Base-by-base conservation (phyloP, 2,797 vertebrate genomes). In the Philypnodon macrostomus region DNA sequence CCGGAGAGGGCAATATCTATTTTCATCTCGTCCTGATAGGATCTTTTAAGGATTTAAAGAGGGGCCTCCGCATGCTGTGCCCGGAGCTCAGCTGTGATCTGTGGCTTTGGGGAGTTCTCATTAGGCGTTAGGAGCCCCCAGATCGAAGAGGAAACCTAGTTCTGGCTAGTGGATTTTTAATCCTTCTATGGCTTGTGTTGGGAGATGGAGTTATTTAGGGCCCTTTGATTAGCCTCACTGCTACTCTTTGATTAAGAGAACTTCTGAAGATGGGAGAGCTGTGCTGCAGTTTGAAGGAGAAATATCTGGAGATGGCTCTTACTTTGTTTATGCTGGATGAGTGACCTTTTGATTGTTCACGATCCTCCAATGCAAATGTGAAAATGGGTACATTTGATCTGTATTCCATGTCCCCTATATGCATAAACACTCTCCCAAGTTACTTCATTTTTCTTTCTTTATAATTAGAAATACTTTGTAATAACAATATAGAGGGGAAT, bases 161-260 rank as follows among this genome's bases (percentile, higher is more conserved):
- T 92, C 90, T 93, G 90, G 89, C 87, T 94, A 94, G 93, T 94
- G 93, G 94, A 96, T 97, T 96, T 98, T 96, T 98, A 98, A 98
- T 98, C 96, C 94, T 94, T 92, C 78, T 76, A 92, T 89, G 92
- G 92, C 86, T 85, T 89, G 87, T 94, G 93, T 93, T 93, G 87
- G 91, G 90, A 93, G 90, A 93, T 92, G 80, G 89, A 95, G 93
- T 95, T 94, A 95, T 93, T 97, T 96, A 94, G 93, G 72, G 92
- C 89, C 90, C 94, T 97, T 98, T 98, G 95, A 98, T 96, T 97
- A 92, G 91, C 91, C 90, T 91, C 89, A 88, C 88, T 70, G 87
- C 89, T 88, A 86, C 85, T 91, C 92, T 94, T 96, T 96, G 94
- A 97, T 97, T 96, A 91, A 90, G 87, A 92, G 90, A 94, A 96